These are phyloP conservation scores for Neodiprion fabricii DNA, from an alignment of 1,140 invertebrate species.

Conservation along the genomic window DNA sequence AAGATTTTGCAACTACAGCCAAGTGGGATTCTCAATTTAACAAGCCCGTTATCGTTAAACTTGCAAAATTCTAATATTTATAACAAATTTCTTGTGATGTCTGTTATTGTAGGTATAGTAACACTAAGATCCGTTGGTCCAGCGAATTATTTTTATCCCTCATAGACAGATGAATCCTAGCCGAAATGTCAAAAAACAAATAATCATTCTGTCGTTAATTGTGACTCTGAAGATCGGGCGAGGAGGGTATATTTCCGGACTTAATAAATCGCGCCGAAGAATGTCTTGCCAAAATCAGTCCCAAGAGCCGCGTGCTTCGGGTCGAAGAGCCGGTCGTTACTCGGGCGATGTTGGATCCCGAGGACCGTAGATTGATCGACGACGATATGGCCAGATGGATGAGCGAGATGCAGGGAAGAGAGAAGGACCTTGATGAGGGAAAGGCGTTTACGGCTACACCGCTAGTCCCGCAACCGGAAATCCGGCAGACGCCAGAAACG, in stretches of 20 bases:
- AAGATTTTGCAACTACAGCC: background rate
- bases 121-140: no score
- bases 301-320: conserved; percentile 63
- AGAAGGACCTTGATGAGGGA: conserved; percentile 50
- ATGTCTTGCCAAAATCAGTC: conserved; percentile 61
- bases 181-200: no score
- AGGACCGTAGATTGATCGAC: conserved; percentile 54
- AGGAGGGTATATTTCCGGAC: conserved; percentile 72
- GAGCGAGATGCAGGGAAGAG: conserved; percentile 56
- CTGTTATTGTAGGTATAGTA: no score
- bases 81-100: no score
- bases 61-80: no score
- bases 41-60: no score
- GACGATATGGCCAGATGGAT: conserved; percentile 60
- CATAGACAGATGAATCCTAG: no score
- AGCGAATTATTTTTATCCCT: no score
- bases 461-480: conserved; percentile 29
- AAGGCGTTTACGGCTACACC: conserved; percentile 26
- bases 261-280: conserved; percentile 64
- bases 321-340: conserved; percentile 58
- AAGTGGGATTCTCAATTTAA: no score
- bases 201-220: conserved; percentile 14
- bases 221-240: conserved; percentile 63
- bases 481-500: conserved; percentile 34
- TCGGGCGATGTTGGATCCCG: conserved; percentile 48